Conservation (phyloP, 2,113 vertebrate genomes). For the Irena cyanogastra region DNA sequence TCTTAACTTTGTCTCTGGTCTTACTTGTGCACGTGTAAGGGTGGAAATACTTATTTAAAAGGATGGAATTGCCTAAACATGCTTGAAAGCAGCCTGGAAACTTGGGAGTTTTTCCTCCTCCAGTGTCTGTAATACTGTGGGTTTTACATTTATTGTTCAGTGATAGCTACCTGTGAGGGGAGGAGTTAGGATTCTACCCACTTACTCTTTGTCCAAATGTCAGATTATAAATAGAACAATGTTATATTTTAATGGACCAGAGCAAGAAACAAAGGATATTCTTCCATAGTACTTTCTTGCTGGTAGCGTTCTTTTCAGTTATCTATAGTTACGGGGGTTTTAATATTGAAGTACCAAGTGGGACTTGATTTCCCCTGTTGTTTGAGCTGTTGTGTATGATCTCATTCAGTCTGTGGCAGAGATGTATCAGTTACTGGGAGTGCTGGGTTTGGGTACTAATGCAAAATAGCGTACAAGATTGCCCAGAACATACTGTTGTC, state of each 20-base stretch:
- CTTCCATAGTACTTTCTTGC: not conserved
- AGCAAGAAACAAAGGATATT: not conserved
- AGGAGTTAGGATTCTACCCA: not conserved
- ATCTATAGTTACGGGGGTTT: not conserved
- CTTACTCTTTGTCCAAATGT: not conserved
- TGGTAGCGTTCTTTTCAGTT: not conserved
- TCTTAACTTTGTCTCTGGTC: not conserved
- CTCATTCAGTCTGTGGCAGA: not conserved
- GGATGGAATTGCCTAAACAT: not conserved
- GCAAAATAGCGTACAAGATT: accelerated
- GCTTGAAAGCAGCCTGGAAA: not conserved
- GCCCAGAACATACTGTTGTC: not conserved
- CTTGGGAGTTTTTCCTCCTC: not conserved
- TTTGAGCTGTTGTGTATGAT: not conserved
- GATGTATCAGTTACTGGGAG: not conserved
- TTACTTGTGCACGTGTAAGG: not conserved
- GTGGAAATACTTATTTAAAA: not conserved
- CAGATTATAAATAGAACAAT: not conserved
- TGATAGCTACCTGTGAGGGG: not conserved
- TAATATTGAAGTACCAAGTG: not conserved
- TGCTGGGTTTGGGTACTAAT: not conserved
- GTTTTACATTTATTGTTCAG: not conserved
- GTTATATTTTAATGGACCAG: not conserved
- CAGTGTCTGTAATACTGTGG: not conserved
- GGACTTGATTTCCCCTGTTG: not conserved